phyloP scores from a whole-genome alignment of 2,113 vertebrate genomes.

The Leptodactylus fuscus region DNA sequence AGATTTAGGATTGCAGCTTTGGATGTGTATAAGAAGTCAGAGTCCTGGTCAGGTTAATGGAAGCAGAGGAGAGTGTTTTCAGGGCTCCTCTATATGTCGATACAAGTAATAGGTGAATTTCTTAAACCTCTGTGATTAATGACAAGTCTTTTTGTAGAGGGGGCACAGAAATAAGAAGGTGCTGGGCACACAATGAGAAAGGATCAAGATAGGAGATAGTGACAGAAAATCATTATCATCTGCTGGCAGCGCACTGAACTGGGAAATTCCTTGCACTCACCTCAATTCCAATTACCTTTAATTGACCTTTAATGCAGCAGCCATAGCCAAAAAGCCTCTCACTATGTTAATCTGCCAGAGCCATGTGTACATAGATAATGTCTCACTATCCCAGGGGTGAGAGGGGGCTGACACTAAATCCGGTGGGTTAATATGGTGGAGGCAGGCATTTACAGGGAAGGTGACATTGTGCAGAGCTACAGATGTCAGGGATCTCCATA shows the following conservation, averaged over 20 bases:
- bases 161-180: not conserved
- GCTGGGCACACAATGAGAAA: not conserved
- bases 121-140: not conserved
- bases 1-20: no score
- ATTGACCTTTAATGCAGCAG: not conserved
- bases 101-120: no score
- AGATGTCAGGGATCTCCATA: no score
- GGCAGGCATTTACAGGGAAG: no score
- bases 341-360: not conserved
- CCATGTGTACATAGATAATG: not conserved
- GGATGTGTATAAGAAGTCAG: no score
- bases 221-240: constrained; percentile 45
- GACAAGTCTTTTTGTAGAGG: not conserved
- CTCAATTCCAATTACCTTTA: constrained; percentile 20
- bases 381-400: not conserved
- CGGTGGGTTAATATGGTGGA: no score
- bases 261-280: not conserved
- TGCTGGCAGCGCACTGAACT: not conserved
- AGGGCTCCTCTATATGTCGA: no score
- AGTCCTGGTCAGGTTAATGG: no score
- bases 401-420: no score
- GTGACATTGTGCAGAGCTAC: no score
- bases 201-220: constrained; percentile 9
- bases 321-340: not conserved
- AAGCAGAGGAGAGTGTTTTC: not conserved